Evolutionary conservation across 2,113 vertebrate species (phyloP).

Genomic region (Myotis yumanensis): DNA sequence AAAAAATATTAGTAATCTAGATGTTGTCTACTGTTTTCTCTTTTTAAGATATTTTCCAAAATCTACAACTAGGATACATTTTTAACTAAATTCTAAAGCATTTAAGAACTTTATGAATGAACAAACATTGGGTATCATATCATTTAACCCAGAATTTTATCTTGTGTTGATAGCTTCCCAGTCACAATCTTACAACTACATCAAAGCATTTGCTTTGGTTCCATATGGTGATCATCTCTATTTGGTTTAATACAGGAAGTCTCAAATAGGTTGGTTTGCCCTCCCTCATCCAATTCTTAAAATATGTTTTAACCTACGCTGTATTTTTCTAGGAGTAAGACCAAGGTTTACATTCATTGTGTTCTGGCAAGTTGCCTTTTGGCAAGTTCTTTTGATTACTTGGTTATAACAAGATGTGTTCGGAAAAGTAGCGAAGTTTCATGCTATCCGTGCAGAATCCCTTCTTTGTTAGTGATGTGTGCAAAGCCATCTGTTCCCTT

Average conservation of each 20-base stretch:
- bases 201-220: background rate
- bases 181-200: background rate
- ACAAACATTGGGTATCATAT: background rate
- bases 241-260: background rate
- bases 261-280: background rate
- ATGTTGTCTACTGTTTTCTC: background rate
- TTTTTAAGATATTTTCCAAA: background rate
- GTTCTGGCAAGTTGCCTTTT: background rate
- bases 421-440: constrained; percentile 24
- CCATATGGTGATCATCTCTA: background rate
- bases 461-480: constrained; percentile 64
- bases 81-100: background rate
- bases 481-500: constrained; percentile 69
- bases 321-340: background rate
- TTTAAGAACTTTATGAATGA: background rate
- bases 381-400: constrained; percentile 27
- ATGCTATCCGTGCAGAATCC: constrained; percentile 49
- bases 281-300: background rate
- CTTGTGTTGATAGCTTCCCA: background rate
- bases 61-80: background rate
- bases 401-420: constrained; percentile 36
- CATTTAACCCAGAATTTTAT: background rate
- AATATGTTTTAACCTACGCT: background rate
- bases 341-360: background rate
- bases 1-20: background rate